phyloP scores from a whole-genome alignment of 2,888 invertebrate species.

The Agapostemon virescens region DNA sequence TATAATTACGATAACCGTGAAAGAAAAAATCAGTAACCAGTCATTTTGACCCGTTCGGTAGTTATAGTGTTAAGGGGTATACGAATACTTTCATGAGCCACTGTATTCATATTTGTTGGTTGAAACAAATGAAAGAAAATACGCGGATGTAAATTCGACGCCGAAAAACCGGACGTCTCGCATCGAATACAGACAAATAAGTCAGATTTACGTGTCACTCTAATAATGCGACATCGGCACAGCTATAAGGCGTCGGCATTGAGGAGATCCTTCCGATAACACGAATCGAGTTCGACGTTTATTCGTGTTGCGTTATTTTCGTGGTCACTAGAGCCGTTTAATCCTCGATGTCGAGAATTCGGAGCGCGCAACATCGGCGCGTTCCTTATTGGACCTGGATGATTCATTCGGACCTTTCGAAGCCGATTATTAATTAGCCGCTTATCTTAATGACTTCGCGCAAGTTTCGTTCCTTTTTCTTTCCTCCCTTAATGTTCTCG shows the following conservation, averaged over 20 bases:
- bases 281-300: conserved; percentile 53
- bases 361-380: conserved; percentile 36
- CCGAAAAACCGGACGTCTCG: neutral
- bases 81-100: no score
- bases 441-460: conserved; percentile 39
- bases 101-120: neutral
- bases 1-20: no score
- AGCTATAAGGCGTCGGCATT: conserved; percentile 15
- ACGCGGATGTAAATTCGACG: neutral
- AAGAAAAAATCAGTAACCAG: no score
- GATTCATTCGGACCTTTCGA: conserved; percentile 44
- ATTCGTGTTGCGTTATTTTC: conserved; percentile 61
- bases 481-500: neutral
- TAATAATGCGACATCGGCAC: conserved; percentile 28
- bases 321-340: conserved; percentile 61
- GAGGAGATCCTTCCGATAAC: conserved; percentile 40
- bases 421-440: conserved; percentile 56
- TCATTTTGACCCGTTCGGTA: no score
- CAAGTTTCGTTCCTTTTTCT: conserved; percentile 11
- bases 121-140: no score
- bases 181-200: conserved; percentile 1
- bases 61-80: no score
- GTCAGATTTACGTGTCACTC: conserved; percentile 22
- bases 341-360: conserved; percentile 53
- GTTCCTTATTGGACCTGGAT: conserved; percentile 19